Percentiles rank a stretch among this genome's conserved stretches.
These are phyloP conservation scores for Hemaris fuciformis DNA, from an alignment of 2,888 invertebrate genomes.

Conservation along the genomic window DNA sequence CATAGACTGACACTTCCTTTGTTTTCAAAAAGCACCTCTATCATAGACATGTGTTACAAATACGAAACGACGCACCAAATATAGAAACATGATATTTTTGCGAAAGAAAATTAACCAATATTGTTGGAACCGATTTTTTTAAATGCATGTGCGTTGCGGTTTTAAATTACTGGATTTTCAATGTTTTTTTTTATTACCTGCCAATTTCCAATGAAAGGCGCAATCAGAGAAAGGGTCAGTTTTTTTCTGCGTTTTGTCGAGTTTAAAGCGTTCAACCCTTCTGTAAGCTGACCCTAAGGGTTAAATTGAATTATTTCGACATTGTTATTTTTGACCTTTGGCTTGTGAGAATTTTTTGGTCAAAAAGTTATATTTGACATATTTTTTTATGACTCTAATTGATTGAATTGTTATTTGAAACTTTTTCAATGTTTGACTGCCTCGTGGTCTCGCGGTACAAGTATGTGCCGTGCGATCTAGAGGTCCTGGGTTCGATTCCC, in stretches of 20 bases:
- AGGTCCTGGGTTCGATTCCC: too few relatives aligned
- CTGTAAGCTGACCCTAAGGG: background rate
- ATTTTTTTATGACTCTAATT: too few relatives aligned
- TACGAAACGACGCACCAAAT: conserved; percentile 33
- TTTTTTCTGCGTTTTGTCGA: background rate
- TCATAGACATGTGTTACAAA: conserved; percentile 69
- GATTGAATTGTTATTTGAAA: background rate
- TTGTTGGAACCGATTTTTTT: conserved; percentile 11
- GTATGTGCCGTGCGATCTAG: too few relatives aligned
- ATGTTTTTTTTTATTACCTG: background rate
- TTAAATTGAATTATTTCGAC: conserved; percentile 1
- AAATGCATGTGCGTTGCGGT: background rate
- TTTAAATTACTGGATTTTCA: background rate
- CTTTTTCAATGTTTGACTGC: background rate
- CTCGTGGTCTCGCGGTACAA: too few relatives aligned
- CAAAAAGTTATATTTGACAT: background rate
- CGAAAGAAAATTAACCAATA: conserved; percentile 14
- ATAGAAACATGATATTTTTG: conserved; percentile 15
- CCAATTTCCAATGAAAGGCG: conserved; percentile 1
- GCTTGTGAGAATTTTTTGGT: background rate
- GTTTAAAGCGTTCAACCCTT: conserved; percentile 4
- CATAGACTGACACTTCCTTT: conserved; percentile 54
- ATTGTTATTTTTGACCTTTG: conserved; percentile 5
- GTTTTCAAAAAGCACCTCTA: conserved; percentile 47
- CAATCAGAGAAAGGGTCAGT: conserved; percentile 8